A percentile compares a stretch with the other conserved stretches of the same genome.
Evolutionary conservation across 2,113 vertebrate species (phyloP).

Genomic region (Sebastes fasciatus): DNA sequence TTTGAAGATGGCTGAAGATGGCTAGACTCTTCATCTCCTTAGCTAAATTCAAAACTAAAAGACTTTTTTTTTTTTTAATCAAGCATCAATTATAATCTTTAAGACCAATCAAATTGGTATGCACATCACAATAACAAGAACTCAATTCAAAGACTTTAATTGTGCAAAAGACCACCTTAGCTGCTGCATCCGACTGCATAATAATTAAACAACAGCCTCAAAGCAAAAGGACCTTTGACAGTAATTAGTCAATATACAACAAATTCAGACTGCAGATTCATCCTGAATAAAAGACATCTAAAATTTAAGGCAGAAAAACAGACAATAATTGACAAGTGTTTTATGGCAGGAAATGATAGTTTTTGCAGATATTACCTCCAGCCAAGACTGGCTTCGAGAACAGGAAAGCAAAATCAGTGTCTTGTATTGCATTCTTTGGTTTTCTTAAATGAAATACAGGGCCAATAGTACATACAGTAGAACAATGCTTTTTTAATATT

Average conservation of each 20-base stretch:
- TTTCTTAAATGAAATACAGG: background rate
- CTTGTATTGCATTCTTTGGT: background rate
- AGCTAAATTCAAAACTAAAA: background rate
- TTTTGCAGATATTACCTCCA: background rate
- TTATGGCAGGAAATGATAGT: background rate
- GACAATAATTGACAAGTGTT: background rate
- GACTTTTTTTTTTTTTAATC: background rate
- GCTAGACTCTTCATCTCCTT: background rate
- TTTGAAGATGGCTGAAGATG: background rate
- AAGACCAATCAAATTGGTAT: conserved; percentile 1
- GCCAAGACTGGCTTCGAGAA: background rate
- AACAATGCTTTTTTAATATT: too few species aligned
- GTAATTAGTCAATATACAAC: background rate
- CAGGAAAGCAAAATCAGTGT: background rate
- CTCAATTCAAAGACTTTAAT: background rate
- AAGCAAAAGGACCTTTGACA: background rate
- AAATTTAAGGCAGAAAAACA: background rate
- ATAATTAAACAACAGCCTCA: conserved; percentile 14
- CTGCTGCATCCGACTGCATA: background rate
- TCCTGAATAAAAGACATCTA: background rate
- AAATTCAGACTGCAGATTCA: background rate
- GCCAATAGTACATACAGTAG: background rate
- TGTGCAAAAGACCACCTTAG: background rate
- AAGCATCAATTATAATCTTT: background rate
- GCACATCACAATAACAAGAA: conserved; percentile 18